phyloP scores from a whole-genome alignment of 2,888 invertebrate genomes.

The Pristionchus entomophagus region DNA sequence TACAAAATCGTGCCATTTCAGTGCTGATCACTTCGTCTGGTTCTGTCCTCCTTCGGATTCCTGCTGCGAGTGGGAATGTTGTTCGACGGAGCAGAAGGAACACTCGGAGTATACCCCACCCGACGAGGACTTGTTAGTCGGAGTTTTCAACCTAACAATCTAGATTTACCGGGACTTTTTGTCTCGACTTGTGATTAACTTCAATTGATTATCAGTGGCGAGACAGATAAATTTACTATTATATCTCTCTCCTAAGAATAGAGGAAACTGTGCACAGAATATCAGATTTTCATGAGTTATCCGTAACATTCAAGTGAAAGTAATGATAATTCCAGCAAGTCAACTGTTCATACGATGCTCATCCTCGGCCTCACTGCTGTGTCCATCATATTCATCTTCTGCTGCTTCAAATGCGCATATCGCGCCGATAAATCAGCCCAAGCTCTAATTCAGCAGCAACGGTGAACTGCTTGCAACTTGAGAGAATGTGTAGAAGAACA shows the following conservation, averaged over 20 bases:
- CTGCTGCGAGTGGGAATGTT: constrained; percentile 27
- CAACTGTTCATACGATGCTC: not conserved
- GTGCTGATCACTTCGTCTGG: not conserved
- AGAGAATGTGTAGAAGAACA: too few relatives aligned
- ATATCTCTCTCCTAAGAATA: too few relatives aligned
- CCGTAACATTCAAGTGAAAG: not conserved
- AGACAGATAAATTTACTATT: too few relatives aligned
- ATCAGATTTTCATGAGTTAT: too few relatives aligned
- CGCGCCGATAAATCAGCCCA: not conserved
- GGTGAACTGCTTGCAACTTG: too few relatives aligned
- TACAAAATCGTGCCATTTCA: not conserved
- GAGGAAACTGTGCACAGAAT: too few relatives aligned
- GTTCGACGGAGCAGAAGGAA: not conserved
- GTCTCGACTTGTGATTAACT: too few relatives aligned
- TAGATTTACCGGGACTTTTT: too few relatives aligned
- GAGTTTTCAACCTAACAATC: too few relatives aligned
- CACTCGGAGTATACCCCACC: constrained; percentile 1
- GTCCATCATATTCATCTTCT: not conserved
- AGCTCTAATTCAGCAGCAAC: too few relatives aligned
- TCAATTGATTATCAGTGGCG: too few relatives aligned
- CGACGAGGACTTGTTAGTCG: not conserved
- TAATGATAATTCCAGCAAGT: not conserved
- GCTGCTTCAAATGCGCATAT: not conserved
- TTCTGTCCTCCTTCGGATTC: not conserved
- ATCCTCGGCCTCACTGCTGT: not conserved